These are phyloP conservation scores for Acleris sparsana DNA, from an alignment of 2,888 invertebrate species.

Conservation along the genomic window DNA sequence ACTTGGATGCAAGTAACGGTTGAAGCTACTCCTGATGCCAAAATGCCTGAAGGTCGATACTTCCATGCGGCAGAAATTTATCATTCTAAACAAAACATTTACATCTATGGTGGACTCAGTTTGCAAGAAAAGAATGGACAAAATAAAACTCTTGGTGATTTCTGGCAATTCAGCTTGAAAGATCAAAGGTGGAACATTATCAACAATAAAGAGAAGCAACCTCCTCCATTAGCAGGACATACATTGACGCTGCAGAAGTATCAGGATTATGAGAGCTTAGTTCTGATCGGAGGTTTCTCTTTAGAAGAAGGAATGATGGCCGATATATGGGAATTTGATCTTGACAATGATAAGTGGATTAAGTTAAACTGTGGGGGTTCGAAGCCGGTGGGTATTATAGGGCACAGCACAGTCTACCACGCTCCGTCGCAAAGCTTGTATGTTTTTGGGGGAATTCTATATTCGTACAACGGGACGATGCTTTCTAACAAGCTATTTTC, in stretches of 20 bases:
- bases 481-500: constrained; percentile 91
- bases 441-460: constrained; percentile 94
- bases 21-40: constrained; percentile 92
- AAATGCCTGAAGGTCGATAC: constrained; percentile 94
- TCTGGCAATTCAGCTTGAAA: constrained; percentile 96
- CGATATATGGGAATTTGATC: constrained; percentile 91
- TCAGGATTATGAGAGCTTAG: constrained; percentile 88
- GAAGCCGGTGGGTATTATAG: constrained; percentile 91
- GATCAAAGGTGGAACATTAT: constrained; percentile 92
- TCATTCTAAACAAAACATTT: constrained; percentile 92
- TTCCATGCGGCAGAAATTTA: constrained; percentile 96
- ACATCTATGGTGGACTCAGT: constrained; percentile 94
- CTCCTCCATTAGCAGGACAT: constrained; percentile 93
- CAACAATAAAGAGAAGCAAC: constrained; percentile 78
- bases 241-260: constrained; percentile 92
- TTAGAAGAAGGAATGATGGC: constrained; percentile 89
- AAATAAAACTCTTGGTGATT: constrained; percentile 90
- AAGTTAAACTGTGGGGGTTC: constrained; percentile 87
- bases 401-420: constrained; percentile 95
- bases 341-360: constrained; percentile 89
- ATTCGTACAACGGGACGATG: constrained; percentile 87
- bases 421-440: constrained; percentile 91
- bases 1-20: constrained; percentile 96
- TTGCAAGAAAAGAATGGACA: constrained; percentile 81
- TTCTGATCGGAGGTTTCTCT: constrained; percentile 94